A percentile compares a stretch with the other conserved stretches of the same genome.
Conservation (phyloP, 2,797 vertebrate genomes). For the Sebastes diaconus region DNA sequence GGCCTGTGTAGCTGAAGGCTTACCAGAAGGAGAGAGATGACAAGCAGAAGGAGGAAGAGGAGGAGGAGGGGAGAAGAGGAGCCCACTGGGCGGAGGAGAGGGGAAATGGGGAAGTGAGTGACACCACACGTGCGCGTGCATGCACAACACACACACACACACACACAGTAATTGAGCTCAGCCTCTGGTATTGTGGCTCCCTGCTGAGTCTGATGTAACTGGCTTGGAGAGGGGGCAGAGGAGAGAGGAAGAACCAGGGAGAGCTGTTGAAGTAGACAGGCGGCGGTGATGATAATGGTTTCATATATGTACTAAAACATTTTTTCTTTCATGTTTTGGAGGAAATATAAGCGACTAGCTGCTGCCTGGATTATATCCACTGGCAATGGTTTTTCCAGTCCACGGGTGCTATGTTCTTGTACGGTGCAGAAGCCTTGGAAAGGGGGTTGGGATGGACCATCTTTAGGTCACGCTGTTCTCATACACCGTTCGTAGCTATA, state of each 20-base stretch:
- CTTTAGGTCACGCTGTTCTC: too few species aligned
- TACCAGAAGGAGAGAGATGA: constrained; percentile 54
- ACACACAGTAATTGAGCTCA: constrained; percentile 15
- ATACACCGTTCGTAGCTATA: too few species aligned
- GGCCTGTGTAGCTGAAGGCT: constrained; percentile 45
- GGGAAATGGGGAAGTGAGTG: constrained; percentile 24
- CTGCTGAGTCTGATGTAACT: constrained; percentile 40
- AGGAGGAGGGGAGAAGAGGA: constrained; percentile 12
- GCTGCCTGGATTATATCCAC: neutral
- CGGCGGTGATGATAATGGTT: neutral
- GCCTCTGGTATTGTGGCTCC: constrained; percentile 31
- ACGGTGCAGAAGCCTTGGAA: neutral
- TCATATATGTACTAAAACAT: neutral
- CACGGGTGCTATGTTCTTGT: neutral
- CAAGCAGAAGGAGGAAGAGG: constrained; percentile 27
- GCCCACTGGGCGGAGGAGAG: constrained; percentile 31
- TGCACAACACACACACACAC: too few species aligned
- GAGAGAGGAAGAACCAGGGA: neutral
- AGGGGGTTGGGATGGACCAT: neutral
- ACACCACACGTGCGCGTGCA: constrained; percentile 13
- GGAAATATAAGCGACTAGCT: neutral
- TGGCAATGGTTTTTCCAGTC: neutral
- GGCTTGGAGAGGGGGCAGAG: constrained; percentile 6
- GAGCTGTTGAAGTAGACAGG: neutral
- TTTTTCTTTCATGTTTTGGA: neutral